These are phyloP conservation scores for Venturia canescens DNA, from an alignment of 1,140 invertebrate genomes.

Conservation along the genomic window DNA sequence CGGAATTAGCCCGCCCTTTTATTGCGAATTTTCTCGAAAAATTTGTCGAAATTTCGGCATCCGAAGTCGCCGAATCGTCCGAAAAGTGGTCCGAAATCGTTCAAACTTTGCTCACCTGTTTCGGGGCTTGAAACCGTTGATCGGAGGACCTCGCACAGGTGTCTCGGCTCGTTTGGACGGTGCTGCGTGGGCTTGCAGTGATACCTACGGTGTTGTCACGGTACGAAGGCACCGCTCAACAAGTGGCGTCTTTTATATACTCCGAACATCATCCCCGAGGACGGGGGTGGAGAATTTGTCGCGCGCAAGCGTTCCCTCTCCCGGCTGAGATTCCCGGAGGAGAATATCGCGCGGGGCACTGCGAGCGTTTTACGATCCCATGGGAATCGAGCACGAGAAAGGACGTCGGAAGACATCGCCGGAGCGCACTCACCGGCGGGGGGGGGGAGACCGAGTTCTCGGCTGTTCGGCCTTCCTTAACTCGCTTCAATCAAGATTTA, in stretches of 20 bases:
- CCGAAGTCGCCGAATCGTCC: too few species aligned
- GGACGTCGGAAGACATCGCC: neutral
- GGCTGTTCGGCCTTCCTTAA: too few species aligned
- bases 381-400: conserved; percentile 44
- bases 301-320: conserved; percentile 58
- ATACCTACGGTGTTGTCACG: conserved; percentile 67
- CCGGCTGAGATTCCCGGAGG: conserved; percentile 9
- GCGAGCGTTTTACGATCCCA: conserved; percentile 52
- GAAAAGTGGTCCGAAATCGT: too few species aligned
- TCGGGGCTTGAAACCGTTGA: neutral
- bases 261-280: conserved; percentile 45
- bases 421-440: neutral
- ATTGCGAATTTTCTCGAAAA: too few species aligned
- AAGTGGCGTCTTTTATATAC: conserved; percentile 76
- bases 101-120: too few species aligned
- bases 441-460: too few species aligned
- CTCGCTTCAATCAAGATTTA: conserved; percentile 40
- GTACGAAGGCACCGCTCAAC: conserved; percentile 73
- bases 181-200: conserved; percentile 58
- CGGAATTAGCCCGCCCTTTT: too few species aligned
- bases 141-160: too few species aligned
- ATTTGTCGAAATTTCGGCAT: too few species aligned
- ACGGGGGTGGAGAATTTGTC: conserved; percentile 48
- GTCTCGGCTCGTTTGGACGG: conserved; percentile 52
- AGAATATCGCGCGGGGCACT: conserved; percentile 32